Percentiles rank a stretch among this genome's conserved stretches.
These are phyloP conservation scores for Petaurus breviceps DNA, from an alignment of 2,113 vertebrate genomes.

Conservation along the genomic window DNA sequence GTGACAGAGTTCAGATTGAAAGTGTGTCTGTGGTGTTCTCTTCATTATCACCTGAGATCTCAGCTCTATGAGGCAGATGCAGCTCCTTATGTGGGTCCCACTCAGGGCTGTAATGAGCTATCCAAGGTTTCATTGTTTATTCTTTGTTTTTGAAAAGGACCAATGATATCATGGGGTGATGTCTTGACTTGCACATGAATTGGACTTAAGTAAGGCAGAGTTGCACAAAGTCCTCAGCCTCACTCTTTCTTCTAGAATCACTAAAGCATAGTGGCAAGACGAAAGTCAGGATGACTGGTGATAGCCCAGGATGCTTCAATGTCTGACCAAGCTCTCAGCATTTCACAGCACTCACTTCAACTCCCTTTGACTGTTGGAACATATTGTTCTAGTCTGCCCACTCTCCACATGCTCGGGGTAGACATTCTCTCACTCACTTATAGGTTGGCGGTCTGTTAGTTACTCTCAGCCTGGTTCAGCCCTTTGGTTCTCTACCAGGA, in stretches of 20 bases:
- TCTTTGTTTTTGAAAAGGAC: too few relatives aligned
- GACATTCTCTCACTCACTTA: background rate
- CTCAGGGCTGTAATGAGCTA: background rate
- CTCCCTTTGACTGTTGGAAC: background rate
- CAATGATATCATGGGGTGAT: too few relatives aligned
- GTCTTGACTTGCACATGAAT: too few relatives aligned
- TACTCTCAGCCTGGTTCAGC: background rate
- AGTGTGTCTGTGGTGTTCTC: background rate
- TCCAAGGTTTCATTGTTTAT: background rate
- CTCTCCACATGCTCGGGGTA: background rate
- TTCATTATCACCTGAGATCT: background rate
- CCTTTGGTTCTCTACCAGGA: background rate
- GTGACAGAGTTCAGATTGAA: background rate
- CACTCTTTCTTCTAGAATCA: too few relatives aligned
- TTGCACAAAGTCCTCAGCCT: too few relatives aligned
- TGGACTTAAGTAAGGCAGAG: too few relatives aligned
- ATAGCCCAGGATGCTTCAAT: background rate
- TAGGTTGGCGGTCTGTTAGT: background rate
- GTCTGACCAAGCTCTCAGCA: background rate
- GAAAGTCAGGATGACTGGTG: too few relatives aligned
- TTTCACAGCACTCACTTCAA: background rate
- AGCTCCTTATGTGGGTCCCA: background rate
- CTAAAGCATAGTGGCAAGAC: too few relatives aligned
- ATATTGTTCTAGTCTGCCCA: background rate
- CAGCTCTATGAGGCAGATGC: background rate